phyloP scores from a whole-genome alignment of 92 coral and sea anemone species.

The Meandrina meandrites region DNA sequence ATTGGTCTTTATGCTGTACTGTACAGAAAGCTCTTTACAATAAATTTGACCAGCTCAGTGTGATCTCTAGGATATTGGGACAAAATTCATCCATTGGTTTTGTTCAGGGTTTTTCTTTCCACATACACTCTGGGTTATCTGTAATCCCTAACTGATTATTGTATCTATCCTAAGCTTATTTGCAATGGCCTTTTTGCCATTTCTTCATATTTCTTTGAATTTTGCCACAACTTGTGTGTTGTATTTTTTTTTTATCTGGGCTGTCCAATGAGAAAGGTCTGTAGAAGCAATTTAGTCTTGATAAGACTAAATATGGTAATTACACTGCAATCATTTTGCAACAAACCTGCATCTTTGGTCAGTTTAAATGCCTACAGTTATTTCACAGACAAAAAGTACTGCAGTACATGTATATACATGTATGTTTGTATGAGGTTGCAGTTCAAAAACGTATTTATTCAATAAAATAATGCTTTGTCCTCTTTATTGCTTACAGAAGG shows the following conservation, averaged over 20 bases:
- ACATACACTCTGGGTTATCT: background rate
- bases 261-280: background rate
- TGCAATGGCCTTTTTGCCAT: background rate
- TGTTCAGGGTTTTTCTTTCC: background rate
- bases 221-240: background rate
- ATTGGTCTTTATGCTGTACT: background rate
- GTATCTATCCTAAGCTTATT: background rate
- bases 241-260: no score
- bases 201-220: background rate
- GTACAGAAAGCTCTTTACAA: background rate
- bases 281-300: no score
- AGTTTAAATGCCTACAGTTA: background rate
- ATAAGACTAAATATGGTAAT: no score
- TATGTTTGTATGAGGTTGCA: no score
- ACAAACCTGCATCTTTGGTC: background rate
- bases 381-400: no score
- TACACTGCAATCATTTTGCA: background rate
- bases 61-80: background rate
- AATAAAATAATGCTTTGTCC: background rate
- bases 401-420: background rate
- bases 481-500: conserved; percentile 62
- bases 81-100: background rate
- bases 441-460: no score
- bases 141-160: background rate
- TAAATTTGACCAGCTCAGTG: background rate